A percentile compares a stretch with the other conserved stretches of the same genome.
Evolutionary conservation across 2,113 vertebrate genomes (phyloP).

Genomic region (Actinemys pallida): DNA sequence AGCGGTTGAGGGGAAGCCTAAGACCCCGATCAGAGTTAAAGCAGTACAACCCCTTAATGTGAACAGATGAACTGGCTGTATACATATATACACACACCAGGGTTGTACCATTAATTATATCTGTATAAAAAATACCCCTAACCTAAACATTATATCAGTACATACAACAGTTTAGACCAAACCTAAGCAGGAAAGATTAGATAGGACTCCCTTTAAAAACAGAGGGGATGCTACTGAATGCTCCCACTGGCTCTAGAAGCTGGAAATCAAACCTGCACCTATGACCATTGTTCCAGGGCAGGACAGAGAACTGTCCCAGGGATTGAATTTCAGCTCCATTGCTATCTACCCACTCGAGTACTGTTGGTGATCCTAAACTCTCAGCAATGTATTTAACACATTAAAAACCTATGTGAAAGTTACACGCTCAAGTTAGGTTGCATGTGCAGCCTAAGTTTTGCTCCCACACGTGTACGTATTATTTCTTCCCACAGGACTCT

Average conservation of each 20-base stretch:
- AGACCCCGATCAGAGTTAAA: fast-evolving
- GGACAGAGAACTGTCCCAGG: background rate
- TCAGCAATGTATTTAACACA: background rate
- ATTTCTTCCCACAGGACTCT: no score
- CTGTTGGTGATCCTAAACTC: background rate
- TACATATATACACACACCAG: fast-evolving
- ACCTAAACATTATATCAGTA: background rate
- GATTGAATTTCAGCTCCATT: background rate
- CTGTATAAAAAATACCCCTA: fast-evolving
- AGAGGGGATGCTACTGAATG: background rate
- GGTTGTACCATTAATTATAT: fast-evolving
- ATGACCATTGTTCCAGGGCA: background rate
- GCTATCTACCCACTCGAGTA: background rate
- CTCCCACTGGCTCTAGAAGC: background rate
- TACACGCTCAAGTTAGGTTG: background rate
- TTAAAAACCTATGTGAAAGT: background rate
- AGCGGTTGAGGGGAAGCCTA: background rate
- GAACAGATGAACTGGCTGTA: fast-evolving
- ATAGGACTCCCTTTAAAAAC: background rate
- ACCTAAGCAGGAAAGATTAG: background rate
- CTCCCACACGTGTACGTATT: no score
- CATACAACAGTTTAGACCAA: background rate
- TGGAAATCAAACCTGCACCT: background rate
- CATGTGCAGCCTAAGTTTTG: background rate
- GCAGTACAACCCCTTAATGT: background rate